Base-by-base conservation (phyloP, 2,113 vertebrate species). In the Clarias macrocephalus region DNA sequence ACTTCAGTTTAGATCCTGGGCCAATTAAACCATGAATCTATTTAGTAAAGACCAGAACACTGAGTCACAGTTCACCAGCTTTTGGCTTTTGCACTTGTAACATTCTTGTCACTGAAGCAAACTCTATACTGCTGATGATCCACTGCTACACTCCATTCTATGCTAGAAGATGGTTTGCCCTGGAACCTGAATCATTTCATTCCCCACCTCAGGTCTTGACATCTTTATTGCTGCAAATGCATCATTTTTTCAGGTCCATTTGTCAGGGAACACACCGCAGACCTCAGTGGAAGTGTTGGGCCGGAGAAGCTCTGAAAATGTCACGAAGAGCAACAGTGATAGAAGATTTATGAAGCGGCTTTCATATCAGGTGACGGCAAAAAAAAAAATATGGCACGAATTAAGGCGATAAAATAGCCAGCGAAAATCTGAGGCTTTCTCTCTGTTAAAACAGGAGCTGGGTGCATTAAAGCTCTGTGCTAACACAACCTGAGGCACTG, bases 261-360 rank as follows among this genome's bases (percentile, higher is more conserved):
- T 75, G 52, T 54, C 83, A 75, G 48, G 60, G 80, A 89, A 86
- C 88, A 82, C 86, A 82, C 80, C 25, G 30, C 48, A 52, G 63
- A 82, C 60, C 70, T 59, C 25, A 28, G 56, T 76, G 76, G 52
- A 85, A 62, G 84, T 23, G 54, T 62, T 33, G 77, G 52, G 81
- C 73, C 89, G n/a, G 62, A 72, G 73, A 86, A 75, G 72, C 85
- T 86, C 60, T 57, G 76, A 70, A 59, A 88, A 90, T 88, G 85
- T 88, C 72, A 84, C 30, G 54, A 80, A 85, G 84, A 88, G 80
- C 73, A 80, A 68, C 23, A 48, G 76, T 66, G 73, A 76, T 88
- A 84, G 62, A 63, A 83, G 65, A 86, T 75, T 56, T 82, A 84
- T 81, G 86, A 86, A 82, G 81, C 88, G 79, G 59, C 66, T 63